Percentiles rank a stretch among this genome's conserved stretches.
Conservation (phyloP, 2,888 invertebrate species). For the Polia nebulosa region DNA sequence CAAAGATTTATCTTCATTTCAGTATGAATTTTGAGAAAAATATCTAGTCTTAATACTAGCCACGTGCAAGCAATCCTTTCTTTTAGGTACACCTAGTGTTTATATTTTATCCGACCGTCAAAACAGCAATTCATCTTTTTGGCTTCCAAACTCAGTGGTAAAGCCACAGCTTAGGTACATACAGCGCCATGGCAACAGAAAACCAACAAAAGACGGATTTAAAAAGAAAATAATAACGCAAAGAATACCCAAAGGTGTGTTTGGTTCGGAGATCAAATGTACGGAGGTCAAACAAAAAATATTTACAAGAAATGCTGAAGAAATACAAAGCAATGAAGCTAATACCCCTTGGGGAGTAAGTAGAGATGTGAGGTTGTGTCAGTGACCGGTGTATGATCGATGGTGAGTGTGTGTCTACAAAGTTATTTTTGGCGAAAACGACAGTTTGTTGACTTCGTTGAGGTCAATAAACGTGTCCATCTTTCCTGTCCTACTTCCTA, state of each 20-base stretch:
- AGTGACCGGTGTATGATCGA: slow-evolving; percentile 15
- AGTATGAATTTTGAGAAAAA: no score
- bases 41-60: background rate
- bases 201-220: slow-evolving; percentile 12
- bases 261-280: slow-evolving; percentile 28
- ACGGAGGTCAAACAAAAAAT: slow-evolving; percentile 6
- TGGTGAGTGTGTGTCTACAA: background rate
- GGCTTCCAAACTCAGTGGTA: background rate
- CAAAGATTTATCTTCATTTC: no score
- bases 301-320: background rate
- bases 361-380: slow-evolving; percentile 6
- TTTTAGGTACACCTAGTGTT: background rate
- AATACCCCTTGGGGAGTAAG: slow-evolving; percentile 3
- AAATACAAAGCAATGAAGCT: slow-evolving; percentile 20
- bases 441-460: background rate
- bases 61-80: background rate
- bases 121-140: slow-evolving; percentile 5
- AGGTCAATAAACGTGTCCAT: slow-evolving; percentile 21
- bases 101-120: background rate
- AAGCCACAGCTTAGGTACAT: slow-evolving; percentile 1
- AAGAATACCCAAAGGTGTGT: slow-evolving; percentile 4
- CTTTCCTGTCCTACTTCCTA: no score
- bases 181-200: slow-evolving; percentile 8
- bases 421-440: slow-evolving; percentile 7
- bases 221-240: slow-evolving; percentile 6